Evolutionary conservation across 2,888 invertebrate genomes (phyloP).

Genomic region (Netelia virgata): DNA sequence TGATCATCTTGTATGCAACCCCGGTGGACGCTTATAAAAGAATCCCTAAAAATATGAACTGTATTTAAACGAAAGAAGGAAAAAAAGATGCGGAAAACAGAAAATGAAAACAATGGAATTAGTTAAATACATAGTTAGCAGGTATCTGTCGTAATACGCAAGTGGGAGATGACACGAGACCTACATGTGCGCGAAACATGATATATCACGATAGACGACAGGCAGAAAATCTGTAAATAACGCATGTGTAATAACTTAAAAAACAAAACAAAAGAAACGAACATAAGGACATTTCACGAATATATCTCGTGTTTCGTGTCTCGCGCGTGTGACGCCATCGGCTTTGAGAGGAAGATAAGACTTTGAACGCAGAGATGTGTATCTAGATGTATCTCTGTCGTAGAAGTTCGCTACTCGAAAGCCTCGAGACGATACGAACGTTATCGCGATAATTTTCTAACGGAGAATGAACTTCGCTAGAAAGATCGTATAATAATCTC

Average conservation of each 20-base stretch:
- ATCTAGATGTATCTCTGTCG: slow-evolving; percentile 35
- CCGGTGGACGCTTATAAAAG: slow-evolving; percentile 45
- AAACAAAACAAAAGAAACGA: background rate
- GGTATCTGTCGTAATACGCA: slow-evolving; percentile 67
- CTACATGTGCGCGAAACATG: slow-evolving; percentile 54
- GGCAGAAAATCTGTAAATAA: slow-evolving; percentile 71
- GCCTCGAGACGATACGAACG: slow-evolving; percentile 28
- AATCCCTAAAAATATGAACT: slow-evolving; percentile 54
- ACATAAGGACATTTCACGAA: slow-evolving; percentile 43
- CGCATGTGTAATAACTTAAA: slow-evolving; percentile 67
- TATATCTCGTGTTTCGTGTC: slow-evolving; percentile 58
- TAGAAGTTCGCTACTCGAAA: slow-evolving; percentile 22
- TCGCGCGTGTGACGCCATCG: slow-evolving; percentile 45
- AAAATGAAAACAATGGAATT: slow-evolving; percentile 68
- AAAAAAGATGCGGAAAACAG: slow-evolving; percentile 39
- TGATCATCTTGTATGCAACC: slow-evolving; percentile 39
- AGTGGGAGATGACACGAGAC: slow-evolving; percentile 47
- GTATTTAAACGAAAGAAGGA: slow-evolving; percentile 38
- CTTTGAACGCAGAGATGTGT: slow-evolving; percentile 49
- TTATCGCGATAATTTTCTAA: slow-evolving; percentile 36
- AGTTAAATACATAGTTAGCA: slow-evolving; percentile 70
- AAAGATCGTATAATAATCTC: slow-evolving; percentile 9
- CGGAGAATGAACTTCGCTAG: slow-evolving; percentile 53
- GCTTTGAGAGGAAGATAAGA: slow-evolving; percentile 60
- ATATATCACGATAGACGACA: slow-evolving; percentile 62